Percentiles rank a stretch among this genome's conserved stretches.
Evolutionary conservation across 2,113 vertebrate species (phyloP).

Genomic region (Entosphenus tridentatus): DNA sequence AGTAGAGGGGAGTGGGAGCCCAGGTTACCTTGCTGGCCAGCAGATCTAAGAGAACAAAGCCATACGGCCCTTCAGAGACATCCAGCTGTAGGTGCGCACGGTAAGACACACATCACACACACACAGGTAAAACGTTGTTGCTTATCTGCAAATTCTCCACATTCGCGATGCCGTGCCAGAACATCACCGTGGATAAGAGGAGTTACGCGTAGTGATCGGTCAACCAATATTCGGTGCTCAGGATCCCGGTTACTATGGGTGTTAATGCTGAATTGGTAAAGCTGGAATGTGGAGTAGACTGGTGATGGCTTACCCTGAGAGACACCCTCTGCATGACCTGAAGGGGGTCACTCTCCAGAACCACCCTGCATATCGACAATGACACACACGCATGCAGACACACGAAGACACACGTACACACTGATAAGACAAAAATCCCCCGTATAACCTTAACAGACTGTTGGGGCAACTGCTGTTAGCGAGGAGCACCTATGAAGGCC

Average conservation of each 20-base stretch:
- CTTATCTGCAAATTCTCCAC: too few relatives aligned
- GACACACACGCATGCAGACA: slow-evolving; percentile 5
- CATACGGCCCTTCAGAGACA: slow-evolving; percentile 32
- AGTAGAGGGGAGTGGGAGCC: too few relatives aligned
- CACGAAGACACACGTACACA: not conserved
- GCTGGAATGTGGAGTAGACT: rapidly evolving
- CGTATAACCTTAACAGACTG: not conserved
- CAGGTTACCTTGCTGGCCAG: too few relatives aligned
- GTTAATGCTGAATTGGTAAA: not conserved
- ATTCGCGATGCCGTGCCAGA: too few relatives aligned
- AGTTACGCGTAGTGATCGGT: not conserved
- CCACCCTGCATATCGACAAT: slow-evolving; percentile 29
- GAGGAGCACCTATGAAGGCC: too few relatives aligned
- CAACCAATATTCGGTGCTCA: not conserved
- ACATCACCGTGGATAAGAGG: not conserved
- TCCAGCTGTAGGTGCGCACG: slow-evolving; percentile 12
- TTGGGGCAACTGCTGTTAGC: too few relatives aligned
- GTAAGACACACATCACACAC: not conserved
- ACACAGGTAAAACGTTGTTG: not conserved
- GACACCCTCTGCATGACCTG: slow-evolving; percentile 65
- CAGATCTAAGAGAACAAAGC: slow-evolving; percentile 40
- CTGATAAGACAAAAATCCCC: not conserved
- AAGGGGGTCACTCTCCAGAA: slow-evolving; percentile 65
- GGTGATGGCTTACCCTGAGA: slow-evolving; percentile 35
- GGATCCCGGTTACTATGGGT: not conserved